These are phyloP conservation scores for Callaeas wilsoni DNA, from an alignment of 2,113 vertebrate genomes.

Conservation along the genomic window DNA sequence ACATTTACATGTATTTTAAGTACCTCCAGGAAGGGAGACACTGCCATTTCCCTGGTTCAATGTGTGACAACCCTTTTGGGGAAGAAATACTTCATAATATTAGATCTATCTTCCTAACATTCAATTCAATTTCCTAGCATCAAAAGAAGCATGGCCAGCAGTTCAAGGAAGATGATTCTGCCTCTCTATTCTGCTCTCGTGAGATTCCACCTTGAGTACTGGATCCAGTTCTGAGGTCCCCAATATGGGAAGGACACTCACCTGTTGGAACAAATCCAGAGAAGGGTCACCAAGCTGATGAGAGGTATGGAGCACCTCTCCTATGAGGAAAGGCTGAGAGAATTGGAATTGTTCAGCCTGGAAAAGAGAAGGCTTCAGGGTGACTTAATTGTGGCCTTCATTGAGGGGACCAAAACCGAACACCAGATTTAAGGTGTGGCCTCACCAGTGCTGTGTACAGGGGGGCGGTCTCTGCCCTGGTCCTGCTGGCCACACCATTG, in stretches of 20 bases:
- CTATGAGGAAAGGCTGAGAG: neutral
- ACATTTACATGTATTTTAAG: neutral
- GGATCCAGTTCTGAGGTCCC: neutral
- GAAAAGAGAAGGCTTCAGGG: neutral
- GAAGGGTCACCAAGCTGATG: neutral
- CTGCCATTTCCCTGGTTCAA: rapidly evolving
- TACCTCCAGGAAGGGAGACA: neutral
- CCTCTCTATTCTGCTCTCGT: neutral
- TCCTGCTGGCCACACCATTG: neutral
- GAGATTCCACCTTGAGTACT: neutral
- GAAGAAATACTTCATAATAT: neutral
- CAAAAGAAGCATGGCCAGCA: neutral
- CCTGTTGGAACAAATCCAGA: neutral
- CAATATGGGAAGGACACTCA: neutral
- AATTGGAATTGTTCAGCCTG: neutral
- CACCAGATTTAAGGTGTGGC: neutral
- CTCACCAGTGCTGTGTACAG: neutral
- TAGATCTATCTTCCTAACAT: neutral
- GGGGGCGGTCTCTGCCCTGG: neutral
- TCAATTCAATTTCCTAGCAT: neutral
- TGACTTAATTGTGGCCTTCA: neutral
- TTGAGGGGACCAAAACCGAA: rapidly evolving
- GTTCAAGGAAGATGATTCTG: neutral
- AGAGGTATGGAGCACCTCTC: neutral
- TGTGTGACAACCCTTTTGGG: neutral